phyloP scores from a whole-genome alignment of 2,113 vertebrate species.

The Strix aluco region DNA sequence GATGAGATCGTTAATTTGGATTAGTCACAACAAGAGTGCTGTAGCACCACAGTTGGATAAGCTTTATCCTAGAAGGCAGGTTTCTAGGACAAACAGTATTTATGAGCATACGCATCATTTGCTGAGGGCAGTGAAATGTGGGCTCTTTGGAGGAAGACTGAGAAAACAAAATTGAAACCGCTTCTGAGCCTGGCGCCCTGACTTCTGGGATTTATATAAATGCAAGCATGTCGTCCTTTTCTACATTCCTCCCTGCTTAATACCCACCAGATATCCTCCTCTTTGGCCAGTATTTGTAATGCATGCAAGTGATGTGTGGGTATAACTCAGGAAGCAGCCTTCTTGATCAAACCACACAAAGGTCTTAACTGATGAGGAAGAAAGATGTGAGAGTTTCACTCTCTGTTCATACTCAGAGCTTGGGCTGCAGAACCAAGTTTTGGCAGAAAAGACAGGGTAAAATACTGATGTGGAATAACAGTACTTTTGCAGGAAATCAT shows the following conservation, averaged over 20 bases:
- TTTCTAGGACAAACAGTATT: neutral
- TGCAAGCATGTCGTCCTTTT: fast-evolving
- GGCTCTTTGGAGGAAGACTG: neutral
- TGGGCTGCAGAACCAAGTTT: neutral
- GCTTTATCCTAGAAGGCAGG: neutral
- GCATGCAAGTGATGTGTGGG: neutral
- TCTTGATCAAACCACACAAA: neutral
- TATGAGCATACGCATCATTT: neutral
- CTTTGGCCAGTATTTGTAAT: neutral
- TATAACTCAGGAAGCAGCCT: neutral
- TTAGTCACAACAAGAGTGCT: neutral
- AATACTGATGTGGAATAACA: neutral
- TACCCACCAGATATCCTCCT: neutral
- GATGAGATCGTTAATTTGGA: neutral
- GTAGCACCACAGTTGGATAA: neutral
- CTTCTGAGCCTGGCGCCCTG: neutral
- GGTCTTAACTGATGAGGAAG: neutral
- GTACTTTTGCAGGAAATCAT: neutral
- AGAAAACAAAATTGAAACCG: neutral
- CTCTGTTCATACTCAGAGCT: neutral
- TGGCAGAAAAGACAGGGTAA: neutral
- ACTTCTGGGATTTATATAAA: neutral
- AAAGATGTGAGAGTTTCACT: neutral
- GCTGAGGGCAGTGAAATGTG: neutral
- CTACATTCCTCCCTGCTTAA: neutral